These are phyloP conservation scores for Artibeus jamaicensis DNA, from an alignment of 2,797 vertebrate species.

Conservation along the genomic window DNA sequence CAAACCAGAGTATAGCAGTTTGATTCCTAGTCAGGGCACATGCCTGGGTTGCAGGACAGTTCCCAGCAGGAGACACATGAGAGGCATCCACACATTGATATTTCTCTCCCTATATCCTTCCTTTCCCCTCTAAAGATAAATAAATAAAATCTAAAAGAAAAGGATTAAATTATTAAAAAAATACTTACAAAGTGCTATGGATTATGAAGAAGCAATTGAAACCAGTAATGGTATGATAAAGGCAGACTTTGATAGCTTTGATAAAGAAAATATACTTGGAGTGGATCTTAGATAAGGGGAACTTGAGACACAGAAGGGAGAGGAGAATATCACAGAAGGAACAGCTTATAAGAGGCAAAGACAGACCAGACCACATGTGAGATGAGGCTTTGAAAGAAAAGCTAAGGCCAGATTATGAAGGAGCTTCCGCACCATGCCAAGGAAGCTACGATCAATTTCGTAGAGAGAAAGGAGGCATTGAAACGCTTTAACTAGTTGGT, in stretches of 20 bases:
- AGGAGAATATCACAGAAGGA: neutral
- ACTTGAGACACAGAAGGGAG: neutral
- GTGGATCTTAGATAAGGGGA: neutral
- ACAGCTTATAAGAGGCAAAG: neutral
- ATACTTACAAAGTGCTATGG: neutral
- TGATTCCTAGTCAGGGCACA: too few relatives aligned
- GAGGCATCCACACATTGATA: too few relatives aligned
- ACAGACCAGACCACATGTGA: neutral
- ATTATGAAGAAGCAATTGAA: neutral
- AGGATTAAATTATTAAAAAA: too few relatives aligned
- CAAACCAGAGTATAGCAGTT: too few relatives aligned
- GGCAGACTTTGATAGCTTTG: neutral
- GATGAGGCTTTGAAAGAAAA: neutral
- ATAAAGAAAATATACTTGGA: neutral
- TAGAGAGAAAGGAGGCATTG: neutral
- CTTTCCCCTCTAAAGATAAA: too few relatives aligned
- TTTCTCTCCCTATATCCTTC: too few relatives aligned
- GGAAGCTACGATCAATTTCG: neutral
- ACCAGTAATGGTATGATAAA: neutral
- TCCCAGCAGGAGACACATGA: too few relatives aligned
- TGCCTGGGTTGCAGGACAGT: too few relatives aligned
- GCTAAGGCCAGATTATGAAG: neutral
- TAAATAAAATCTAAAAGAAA: too few relatives aligned
- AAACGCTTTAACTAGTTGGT: neutral
- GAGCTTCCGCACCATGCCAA: neutral